Conservation (phyloP, 2,888 invertebrate species). For the Chelonus formosanus region DNA sequence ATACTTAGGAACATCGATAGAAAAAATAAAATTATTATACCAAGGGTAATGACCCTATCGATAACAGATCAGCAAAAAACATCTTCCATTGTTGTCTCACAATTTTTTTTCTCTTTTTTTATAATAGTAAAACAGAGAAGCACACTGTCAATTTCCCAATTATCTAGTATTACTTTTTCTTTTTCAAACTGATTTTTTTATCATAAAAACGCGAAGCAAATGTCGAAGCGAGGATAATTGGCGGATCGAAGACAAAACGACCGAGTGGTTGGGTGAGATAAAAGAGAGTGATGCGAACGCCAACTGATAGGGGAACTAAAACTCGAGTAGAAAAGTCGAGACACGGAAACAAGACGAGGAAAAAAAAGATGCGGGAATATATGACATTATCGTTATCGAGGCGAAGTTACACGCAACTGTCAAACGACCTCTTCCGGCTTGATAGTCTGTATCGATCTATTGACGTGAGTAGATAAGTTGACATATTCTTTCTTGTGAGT, state of each 20-base stretch:
- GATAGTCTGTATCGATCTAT: slow-evolving; percentile 41
- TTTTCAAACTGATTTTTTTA: slow-evolving; percentile 21
- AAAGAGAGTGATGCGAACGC: slow-evolving; percentile 21
- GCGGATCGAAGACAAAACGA: slow-evolving; percentile 25
- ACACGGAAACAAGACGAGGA: slow-evolving; percentile 11
- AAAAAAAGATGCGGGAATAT: slow-evolving; percentile 10
- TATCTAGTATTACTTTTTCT: slow-evolving; percentile 17
- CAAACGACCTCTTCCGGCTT: slow-evolving; percentile 27
- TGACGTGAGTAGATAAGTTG: slow-evolving; percentile 37
- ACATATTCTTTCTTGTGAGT: no score
- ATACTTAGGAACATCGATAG: slow-evolving; percentile 41
- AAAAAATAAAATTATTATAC: slow-evolving; percentile 50
- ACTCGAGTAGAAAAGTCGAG: slow-evolving; percentile 12
- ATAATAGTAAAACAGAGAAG: not conserved
- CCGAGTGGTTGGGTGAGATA: slow-evolving; percentile 25
- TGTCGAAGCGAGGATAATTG: slow-evolving; percentile 27
- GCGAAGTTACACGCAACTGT: slow-evolving; percentile 36
- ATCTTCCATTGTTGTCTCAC: slow-evolving; percentile 40
- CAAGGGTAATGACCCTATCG: slow-evolving; percentile 43
- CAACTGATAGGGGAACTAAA: slow-evolving; percentile 17
- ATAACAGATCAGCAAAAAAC: slow-evolving; percentile 47
- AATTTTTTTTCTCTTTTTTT: slow-evolving; percentile 6
- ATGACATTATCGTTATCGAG: slow-evolving; percentile 31
- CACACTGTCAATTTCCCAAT: slow-evolving; percentile 15
- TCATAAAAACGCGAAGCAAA: slow-evolving; percentile 19